These are phyloP conservation scores for rat (Rattus norvegicus) DNA, from an alignment of 2,113 vertebrate genomes.

Conservation along the genomic window GRCr8 NC_086022.1:115866501-115867000, in stretches of 20 bases:
- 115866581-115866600: not conserved
- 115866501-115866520: no score
- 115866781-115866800: not conserved
- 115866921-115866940: constrained; percentile 33
- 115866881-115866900: not conserved
- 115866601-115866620: not conserved
- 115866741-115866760: not conserved
- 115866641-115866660: not conserved
- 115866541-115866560: no score
- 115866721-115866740: not conserved
- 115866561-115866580: no score
- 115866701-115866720: not conserved
- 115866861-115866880: not conserved
- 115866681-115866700: not conserved
- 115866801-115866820: not conserved
- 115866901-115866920: not conserved
- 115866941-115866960: not conserved
- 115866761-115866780: not conserved
- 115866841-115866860: not conserved
- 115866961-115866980: not conserved
- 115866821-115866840: not conserved
- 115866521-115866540: no score
- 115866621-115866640: not conserved
- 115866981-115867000: constrained; percentile 36
- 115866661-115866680: not conserved